These are phyloP conservation scores for Aleiodes leptofemur DNA, from an alignment of 2,888 invertebrate species.

Conservation along the genomic window DNA sequence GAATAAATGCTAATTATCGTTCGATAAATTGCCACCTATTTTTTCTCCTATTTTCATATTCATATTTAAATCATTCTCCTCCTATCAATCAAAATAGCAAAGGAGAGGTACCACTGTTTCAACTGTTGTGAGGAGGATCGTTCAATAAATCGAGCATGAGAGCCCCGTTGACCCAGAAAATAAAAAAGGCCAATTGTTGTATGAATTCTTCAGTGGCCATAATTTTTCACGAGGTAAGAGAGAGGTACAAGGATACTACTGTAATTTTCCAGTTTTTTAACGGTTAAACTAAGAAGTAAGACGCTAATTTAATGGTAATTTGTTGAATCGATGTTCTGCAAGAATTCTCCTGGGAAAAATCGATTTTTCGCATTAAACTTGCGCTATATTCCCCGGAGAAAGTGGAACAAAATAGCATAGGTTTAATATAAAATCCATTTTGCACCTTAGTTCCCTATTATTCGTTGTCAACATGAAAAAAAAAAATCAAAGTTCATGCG, in stretches of 20 bases:
- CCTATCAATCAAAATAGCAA: conserved; percentile 2
- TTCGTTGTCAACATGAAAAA: neutral
- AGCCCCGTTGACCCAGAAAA: conserved; percentile 52
- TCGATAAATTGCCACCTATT: conserved; percentile 58
- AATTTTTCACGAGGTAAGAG: conserved; percentile 34
- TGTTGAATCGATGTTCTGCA: conserved; percentile 16
- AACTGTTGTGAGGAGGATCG: conserved; percentile 4
- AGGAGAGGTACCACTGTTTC: neutral
- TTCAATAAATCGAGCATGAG: conserved; percentile 49
- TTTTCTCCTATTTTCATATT: conserved; percentile 54
- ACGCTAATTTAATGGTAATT: conserved; percentile 16
- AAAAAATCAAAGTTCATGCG: neutral
- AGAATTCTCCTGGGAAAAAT: neutral
- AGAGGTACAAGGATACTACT: conserved; percentile 29
- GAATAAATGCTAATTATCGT: conserved; percentile 70
- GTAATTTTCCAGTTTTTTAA: conserved; percentile 43
- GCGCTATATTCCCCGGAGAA: too few species aligned
- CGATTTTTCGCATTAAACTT: too few species aligned
- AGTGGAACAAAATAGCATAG: too few species aligned
- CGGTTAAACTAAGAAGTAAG: neutral
- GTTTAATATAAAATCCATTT: too few species aligned
- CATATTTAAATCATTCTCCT: conserved; percentile 40
- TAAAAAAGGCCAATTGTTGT: conserved; percentile 45
- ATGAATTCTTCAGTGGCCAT: conserved; percentile 52
- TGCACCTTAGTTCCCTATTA: too few species aligned